Conservation (phyloP, 1,140 invertebrate species). For the Cephus cinctus region DNA sequence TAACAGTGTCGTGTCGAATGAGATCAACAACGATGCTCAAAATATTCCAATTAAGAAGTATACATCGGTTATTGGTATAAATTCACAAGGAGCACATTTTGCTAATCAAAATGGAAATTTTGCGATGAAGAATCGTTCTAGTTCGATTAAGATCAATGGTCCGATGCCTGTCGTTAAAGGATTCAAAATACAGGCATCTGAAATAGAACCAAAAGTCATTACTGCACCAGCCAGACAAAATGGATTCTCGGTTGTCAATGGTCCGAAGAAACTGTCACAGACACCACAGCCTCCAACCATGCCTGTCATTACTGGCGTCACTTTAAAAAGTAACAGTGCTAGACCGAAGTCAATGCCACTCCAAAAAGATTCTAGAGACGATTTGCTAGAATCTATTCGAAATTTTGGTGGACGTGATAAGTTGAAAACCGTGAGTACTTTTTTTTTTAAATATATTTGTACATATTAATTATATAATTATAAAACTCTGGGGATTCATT, state of each 20-base stretch:
- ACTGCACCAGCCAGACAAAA: slow-evolving; percentile 8
- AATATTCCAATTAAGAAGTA: slow-evolving; percentile 19
- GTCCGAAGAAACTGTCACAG: slow-evolving; percentile 3
- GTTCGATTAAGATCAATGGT: slow-evolving; percentile 12
- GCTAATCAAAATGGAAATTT: slow-evolving; percentile 11
- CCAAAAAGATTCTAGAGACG: slow-evolving; percentile 61
- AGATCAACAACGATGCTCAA: slow-evolving; percentile 1
- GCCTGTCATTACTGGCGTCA: slow-evolving; percentile 50
- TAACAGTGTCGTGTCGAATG: not conserved
- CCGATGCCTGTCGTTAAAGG: slow-evolving; percentile 36
- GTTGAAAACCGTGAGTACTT: slow-evolving; percentile 56
- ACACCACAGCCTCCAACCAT: slow-evolving; percentile 46
- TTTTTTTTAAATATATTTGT: no score
- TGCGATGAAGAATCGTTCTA: slow-evolving; percentile 5
- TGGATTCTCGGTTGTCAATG: not conserved
- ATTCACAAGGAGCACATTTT: slow-evolving; percentile 18
- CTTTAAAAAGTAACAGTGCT: slow-evolving; percentile 43
- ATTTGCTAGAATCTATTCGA: slow-evolving; percentile 71
- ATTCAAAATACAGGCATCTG: slow-evolving; percentile 22
- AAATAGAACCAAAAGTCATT: not conserved
- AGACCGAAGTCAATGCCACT: slow-evolving; percentile 35
- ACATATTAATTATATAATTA: no score
- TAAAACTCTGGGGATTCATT: no score
- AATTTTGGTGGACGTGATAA: slow-evolving; percentile 65
- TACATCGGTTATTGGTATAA: slow-evolving; percentile 32